These are phyloP conservation scores for Camponotus fellah DNA, from an alignment of 2,888 invertebrate genomes.

Conservation along the genomic window DNA sequence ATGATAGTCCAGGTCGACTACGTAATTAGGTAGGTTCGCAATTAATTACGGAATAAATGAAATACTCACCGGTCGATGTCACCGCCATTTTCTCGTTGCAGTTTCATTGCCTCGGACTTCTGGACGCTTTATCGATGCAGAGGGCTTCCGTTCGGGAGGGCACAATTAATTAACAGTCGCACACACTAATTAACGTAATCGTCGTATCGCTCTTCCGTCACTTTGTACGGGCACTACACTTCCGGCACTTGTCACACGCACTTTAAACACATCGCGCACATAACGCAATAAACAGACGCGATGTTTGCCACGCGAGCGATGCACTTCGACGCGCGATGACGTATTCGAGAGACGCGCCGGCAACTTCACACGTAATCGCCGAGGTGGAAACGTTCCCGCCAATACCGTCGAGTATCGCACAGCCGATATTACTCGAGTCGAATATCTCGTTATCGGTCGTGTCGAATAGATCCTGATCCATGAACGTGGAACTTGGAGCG, in stretches of 20 bases:
- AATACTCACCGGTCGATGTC: slow-evolving; percentile 16
- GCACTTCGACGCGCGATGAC: neutral
- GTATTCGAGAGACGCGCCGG: neutral
- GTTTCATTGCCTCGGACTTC: neutral
- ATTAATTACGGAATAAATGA: slow-evolving; percentile 4
- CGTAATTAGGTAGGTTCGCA: neutral
- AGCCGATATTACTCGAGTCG: no score
- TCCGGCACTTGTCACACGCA: neutral
- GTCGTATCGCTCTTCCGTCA: neutral
- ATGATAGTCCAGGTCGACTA: neutral
- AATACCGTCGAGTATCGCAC: neutral
- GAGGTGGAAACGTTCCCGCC: neutral
- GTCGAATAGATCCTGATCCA: no score
- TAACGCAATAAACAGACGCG: neutral
- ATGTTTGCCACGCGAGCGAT: neutral
- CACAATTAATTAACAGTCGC: slow-evolving; percentile 1
- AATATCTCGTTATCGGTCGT: no score
- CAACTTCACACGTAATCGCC: neutral
- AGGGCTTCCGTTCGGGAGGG: neutral
- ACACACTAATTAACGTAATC: neutral
- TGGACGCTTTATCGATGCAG: neutral
- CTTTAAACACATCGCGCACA: no score
- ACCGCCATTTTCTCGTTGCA: neutral
- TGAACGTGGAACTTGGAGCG: neutral
- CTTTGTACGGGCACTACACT: neutral